These are phyloP conservation scores for Larimichthys crocea DNA, from an alignment of 2,113 vertebrate species.

Conservation along the genomic window DNA sequence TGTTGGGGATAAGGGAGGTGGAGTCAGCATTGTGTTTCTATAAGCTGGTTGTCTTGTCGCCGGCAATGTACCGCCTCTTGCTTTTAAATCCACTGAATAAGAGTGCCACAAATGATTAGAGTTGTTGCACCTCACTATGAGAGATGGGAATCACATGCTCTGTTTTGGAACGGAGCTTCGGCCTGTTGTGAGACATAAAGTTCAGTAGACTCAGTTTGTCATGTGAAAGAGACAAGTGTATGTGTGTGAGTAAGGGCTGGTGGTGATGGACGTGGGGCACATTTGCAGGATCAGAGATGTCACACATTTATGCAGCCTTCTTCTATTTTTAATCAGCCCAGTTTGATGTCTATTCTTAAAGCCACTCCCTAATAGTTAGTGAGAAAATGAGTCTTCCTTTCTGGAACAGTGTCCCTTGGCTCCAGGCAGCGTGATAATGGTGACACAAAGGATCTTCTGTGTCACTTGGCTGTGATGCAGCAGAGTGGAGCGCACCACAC, in stretches of 20 bases:
- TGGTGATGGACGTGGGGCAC: neutral
- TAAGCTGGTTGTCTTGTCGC: slow-evolving; percentile 48
- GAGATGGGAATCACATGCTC: slow-evolving; percentile 40
- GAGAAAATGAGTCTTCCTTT: slow-evolving; percentile 77
- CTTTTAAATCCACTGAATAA: slow-evolving; percentile 25
- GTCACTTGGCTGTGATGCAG: slow-evolving; percentile 75
- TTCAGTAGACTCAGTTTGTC: slow-evolving; percentile 23
- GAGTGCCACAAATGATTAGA: slow-evolving; percentile 23
- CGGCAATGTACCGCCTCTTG: slow-evolving; percentile 37
- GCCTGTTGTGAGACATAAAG: slow-evolving; percentile 26
- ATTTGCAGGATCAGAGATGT: slow-evolving; percentile 50
- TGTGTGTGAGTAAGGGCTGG: neutral
- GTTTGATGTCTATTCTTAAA: slow-evolving; percentile 80
- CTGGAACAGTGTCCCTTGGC: slow-evolving; percentile 75
- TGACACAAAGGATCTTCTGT: slow-evolving; percentile 81
- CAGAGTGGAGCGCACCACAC: slow-evolving; percentile 48
- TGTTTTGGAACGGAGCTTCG: slow-evolving; percentile 9
- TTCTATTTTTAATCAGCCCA: slow-evolving; percentile 81
- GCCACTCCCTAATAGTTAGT: slow-evolving; percentile 70
- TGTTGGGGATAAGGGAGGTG: neutral
- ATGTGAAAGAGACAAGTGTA: slow-evolving; percentile 20
- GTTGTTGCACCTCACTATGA: slow-evolving; percentile 20
- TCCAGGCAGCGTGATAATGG: slow-evolving; percentile 70
- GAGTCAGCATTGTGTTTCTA: slow-evolving; percentile 57
- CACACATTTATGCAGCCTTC: slow-evolving; percentile 51